phyloP scores from a whole-genome alignment of 1,140 invertebrate species.

The Ceratina calcarata region DNA sequence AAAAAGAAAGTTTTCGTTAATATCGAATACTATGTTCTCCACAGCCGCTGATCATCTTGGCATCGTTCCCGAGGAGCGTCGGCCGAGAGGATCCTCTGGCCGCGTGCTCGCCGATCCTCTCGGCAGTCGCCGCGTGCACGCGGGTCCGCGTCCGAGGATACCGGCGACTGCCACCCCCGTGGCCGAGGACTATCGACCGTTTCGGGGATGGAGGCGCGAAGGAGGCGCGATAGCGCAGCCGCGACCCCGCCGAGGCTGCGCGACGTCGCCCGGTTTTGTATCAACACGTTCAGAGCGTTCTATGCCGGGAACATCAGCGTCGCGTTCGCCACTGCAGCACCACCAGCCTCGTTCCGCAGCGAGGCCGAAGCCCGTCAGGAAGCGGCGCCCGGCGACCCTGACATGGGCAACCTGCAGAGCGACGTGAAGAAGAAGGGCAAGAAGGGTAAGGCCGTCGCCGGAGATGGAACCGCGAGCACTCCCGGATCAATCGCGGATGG shows the following conservation, averaged over 20 bases:
- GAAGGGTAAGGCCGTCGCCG: constrained; percentile 39
- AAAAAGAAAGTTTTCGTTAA: too few species aligned
- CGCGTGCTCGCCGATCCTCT: neutral
- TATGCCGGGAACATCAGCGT: constrained; percentile 44
- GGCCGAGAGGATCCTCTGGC: neutral
- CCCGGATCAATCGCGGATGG: constrained; percentile 20
- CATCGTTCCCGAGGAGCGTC: neutral
- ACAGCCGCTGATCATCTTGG: neutral
- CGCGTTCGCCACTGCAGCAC: neutral
- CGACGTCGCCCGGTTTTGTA: constrained; percentile 65
- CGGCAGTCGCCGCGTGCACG: neutral
- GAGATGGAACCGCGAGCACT: constrained; percentile 14
- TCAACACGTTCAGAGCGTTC: constrained; percentile 57
- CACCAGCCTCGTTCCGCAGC: neutral
- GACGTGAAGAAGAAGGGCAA: constrained; percentile 71
- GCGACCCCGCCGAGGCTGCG: constrained; percentile 68
- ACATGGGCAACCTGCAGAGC: constrained; percentile 77
- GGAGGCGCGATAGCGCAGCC: constrained; percentile 68
- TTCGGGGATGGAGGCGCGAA: constrained; percentile 17
- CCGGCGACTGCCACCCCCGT: neutral
- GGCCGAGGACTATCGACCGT: constrained; percentile 56
- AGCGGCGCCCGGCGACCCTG: neutral
- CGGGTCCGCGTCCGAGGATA: neutral
- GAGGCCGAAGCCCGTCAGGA: neutral
- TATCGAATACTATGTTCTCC: too few species aligned